Evolutionary conservation across 53 echinoderm and acorn worm genomes (phyloP).

Genomic region (Zoroaster sp.): DNA sequence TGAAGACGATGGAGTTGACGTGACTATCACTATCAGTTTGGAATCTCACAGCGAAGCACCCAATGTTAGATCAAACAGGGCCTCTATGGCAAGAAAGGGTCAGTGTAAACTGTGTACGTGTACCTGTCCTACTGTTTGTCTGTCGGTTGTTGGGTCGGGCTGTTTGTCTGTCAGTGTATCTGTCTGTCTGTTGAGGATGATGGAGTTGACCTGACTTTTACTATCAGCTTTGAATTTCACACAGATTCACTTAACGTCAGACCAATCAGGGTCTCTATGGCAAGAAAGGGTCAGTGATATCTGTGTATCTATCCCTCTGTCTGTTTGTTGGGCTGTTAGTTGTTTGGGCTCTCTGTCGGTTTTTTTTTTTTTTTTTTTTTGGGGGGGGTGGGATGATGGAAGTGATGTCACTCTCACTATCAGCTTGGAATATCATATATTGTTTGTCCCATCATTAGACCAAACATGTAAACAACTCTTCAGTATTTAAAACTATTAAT

Average conservation of each 20-base stretch:
- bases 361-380: too few species aligned
- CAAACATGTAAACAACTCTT: too few species aligned
- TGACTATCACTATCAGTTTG: conserved; percentile 88
- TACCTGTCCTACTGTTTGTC: background rate
- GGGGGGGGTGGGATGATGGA: too few species aligned
- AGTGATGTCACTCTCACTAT: too few species aligned
- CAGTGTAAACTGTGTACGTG: background rate
- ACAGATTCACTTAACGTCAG: conserved; percentile 75
- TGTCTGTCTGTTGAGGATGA: conserved; percentile 75
- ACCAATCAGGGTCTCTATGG: conserved; percentile 80
- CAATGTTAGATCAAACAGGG: conserved; percentile 75
- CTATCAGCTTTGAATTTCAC: conserved; percentile 86
- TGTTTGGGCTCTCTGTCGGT: too few species aligned
- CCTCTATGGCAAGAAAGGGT: conserved; percentile 83
- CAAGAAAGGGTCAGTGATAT: conserved; percentile 67
- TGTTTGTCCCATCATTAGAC: too few species aligned
- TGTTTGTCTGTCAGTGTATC: background rate
- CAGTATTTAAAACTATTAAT: too few species aligned
- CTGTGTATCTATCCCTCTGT: background rate
- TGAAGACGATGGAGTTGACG: conserved; percentile 96
- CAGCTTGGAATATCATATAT: too few species aligned
- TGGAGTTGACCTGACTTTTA: conserved; percentile 89
- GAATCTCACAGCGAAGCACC: conserved; percentile 82
- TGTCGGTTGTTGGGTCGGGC: background rate
- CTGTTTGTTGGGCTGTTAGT: background rate